These are phyloP conservation scores for Leucosticte australis DNA, from an alignment of 2,113 vertebrate species.

Conservation along the genomic window DNA sequence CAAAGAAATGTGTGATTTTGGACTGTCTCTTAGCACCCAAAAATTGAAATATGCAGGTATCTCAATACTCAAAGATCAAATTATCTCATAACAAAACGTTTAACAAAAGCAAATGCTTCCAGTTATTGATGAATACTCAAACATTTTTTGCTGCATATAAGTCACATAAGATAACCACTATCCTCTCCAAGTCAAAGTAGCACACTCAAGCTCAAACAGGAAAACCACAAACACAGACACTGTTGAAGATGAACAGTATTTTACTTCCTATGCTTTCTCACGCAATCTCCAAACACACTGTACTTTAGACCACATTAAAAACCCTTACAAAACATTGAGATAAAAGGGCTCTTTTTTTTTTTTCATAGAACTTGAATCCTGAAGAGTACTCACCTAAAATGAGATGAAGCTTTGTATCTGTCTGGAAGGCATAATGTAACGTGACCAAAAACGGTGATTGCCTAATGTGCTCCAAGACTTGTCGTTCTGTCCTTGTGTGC, in stretches of 20 bases:
- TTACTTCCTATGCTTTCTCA: conserved; percentile 30
- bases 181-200: not conserved
- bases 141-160: not conserved
- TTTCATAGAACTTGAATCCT: not conserved
- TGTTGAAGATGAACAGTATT: not conserved
- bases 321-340: not conserved
- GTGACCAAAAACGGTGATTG: conserved; percentile 94
- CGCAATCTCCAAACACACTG: not conserved
- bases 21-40: not conserved
- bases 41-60: not conserved
- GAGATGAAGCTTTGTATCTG: conserved; percentile 96
- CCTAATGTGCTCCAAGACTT: conserved; percentile 95
- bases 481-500: conserved; percentile 90
- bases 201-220: conserved; percentile 17
- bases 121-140: not conserved
- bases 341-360: not conserved
- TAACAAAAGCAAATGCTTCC: not conserved
- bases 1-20: not conserved
- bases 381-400: conserved; percentile 85
- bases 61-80: not conserved
- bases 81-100: not conserved
- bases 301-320: conserved; percentile 1
- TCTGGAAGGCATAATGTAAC: conserved; percentile 97
- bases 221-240: conserved; percentile 31
- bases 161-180: not conserved